A percentile compares a stretch with the other conserved stretches of the same genome.
Conservation (phyloP, 2,888 invertebrate genomes). For the Spisula subtruncata region DNA sequence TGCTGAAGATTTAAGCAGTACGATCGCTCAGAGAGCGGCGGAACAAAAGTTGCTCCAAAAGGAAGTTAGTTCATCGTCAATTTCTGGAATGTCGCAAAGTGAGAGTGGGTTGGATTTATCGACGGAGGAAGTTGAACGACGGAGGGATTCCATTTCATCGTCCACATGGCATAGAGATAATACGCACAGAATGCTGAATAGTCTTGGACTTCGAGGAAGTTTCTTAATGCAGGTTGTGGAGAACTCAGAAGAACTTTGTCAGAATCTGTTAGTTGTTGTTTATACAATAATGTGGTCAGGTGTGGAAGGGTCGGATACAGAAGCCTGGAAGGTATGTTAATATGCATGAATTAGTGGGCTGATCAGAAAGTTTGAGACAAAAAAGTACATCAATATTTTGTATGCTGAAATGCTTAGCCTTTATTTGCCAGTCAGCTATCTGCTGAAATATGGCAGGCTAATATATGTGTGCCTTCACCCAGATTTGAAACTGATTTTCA, state of each 20-base stretch:
- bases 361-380: too few relatives aligned
- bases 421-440: too few relatives aligned
- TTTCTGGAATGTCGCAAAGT: slow-evolving; percentile 65
- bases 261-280: slow-evolving; percentile 90
- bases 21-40: slow-evolving; percentile 64
- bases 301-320: slow-evolving; percentile 89
- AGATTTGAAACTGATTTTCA: too few relatives aligned
- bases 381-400: too few relatives aligned
- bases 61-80: slow-evolving; percentile 56
- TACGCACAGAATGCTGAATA: slow-evolving; percentile 77
- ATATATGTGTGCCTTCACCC: too few relatives aligned
- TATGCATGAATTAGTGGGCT: too few relatives aligned
- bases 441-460: too few relatives aligned
- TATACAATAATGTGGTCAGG: slow-evolving; percentile 91
- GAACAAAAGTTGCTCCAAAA: slow-evolving; percentile 58
- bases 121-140: slow-evolving; percentile 48
- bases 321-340: slow-evolving; percentile 89
- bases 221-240: slow-evolving; percentile 79
- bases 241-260: slow-evolving; percentile 90
- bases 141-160: slow-evolving; percentile 53
- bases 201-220: slow-evolving; percentile 79
- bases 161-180: slow-evolving; percentile 44
- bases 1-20: slow-evolving; percentile 81
- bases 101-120: slow-evolving; percentile 66
- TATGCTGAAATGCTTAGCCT: too few relatives aligned